A percentile compares a stretch with the other conserved stretches of the same genome.
phyloP scores from a whole-genome alignment of 1,140 invertebrate genomes.

The Zaprionus camerounensis region DNA sequence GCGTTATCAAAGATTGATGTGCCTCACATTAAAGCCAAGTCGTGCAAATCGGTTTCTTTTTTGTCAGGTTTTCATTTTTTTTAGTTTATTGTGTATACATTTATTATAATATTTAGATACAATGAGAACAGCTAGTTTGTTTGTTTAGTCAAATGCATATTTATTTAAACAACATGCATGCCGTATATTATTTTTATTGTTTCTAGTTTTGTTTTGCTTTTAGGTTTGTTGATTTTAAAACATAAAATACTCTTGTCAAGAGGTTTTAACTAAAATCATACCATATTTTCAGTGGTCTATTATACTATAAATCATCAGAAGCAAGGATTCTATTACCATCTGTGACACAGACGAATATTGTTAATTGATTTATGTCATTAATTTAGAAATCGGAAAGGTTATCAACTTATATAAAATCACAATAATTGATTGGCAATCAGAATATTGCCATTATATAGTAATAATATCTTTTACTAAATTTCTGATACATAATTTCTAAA shows the following conservation, averaged over 20 bases:
- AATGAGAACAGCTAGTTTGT: constrained; percentile 65
- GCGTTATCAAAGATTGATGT: constrained; percentile 13
- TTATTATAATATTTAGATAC: constrained; percentile 58
- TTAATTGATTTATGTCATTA: no score
- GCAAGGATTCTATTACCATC: no score
- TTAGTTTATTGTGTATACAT: constrained; percentile 57
- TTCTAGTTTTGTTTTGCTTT: constrained; percentile 8
- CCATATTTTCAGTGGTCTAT: no score
- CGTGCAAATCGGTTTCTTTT: constrained; percentile 15
- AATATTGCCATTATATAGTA: no score
- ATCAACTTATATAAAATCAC: no score
- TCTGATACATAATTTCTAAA: no score
- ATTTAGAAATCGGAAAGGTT: no score
- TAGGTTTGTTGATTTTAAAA: constrained; percentile 30
- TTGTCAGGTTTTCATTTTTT: constrained; percentile 27
- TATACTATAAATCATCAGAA: no score
- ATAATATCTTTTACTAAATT: no score
- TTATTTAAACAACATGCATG: constrained; percentile 75
- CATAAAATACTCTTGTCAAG: constrained; percentile 15
- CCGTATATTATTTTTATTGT: constrained; percentile 58
- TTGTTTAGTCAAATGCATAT: constrained; percentile 65
- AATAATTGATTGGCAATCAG: no score
- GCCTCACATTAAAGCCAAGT: constrained; percentile 67
- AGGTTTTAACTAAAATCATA: neutral
- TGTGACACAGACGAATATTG: no score